These are phyloP conservation scores for Periplaneta americana DNA, from an alignment of 1,140 invertebrate species.

Conservation along the genomic window DNA sequence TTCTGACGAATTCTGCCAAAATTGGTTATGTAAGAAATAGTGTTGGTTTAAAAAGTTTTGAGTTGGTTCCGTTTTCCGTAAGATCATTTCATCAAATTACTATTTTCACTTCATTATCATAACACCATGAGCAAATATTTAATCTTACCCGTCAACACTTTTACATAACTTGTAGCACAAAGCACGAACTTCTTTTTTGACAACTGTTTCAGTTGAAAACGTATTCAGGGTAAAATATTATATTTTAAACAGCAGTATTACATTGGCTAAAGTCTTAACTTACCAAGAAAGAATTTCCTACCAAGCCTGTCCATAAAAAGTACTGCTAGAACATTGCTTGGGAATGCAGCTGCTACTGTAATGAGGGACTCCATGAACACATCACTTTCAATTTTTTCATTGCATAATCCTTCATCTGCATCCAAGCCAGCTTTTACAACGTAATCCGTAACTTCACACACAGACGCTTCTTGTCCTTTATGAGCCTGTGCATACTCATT, in stretches of 20 bases:
- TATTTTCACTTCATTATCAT: too few relatives aligned
- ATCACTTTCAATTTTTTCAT: constrained; percentile 61
- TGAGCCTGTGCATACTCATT: constrained; percentile 62
- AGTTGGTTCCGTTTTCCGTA: too few relatives aligned
- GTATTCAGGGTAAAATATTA: background rate
- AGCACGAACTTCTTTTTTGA: background rate
- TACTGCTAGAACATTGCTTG: constrained; percentile 77
- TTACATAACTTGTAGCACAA: too few relatives aligned
- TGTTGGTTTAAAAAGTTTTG: too few relatives aligned
- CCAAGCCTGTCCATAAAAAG: constrained; percentile 69
- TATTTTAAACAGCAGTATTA: background rate
- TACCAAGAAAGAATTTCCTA: constrained; percentile 82
- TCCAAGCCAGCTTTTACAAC: constrained; percentile 59
- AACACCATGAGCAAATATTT: too few relatives aligned
- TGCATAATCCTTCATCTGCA: constrained; percentile 51
- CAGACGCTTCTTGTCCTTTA: constrained; percentile 50
- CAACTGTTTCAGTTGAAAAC: background rate
- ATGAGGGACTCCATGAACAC: constrained; percentile 84
- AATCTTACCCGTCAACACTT: too few relatives aligned
- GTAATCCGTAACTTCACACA: constrained; percentile 70
- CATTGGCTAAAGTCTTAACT: constrained; percentile 16
- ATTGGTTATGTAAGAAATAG: too few relatives aligned
- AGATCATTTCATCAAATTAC: too few relatives aligned
- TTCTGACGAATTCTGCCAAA: too few relatives aligned
- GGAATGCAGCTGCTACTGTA: constrained; percentile 75